A percentile compares a stretch with the other conserved stretches of the same genome.
Evolutionary conservation across 2,888 invertebrate genomes (phyloP).

Genomic region (Cataglyphis altisquamis): DNA sequence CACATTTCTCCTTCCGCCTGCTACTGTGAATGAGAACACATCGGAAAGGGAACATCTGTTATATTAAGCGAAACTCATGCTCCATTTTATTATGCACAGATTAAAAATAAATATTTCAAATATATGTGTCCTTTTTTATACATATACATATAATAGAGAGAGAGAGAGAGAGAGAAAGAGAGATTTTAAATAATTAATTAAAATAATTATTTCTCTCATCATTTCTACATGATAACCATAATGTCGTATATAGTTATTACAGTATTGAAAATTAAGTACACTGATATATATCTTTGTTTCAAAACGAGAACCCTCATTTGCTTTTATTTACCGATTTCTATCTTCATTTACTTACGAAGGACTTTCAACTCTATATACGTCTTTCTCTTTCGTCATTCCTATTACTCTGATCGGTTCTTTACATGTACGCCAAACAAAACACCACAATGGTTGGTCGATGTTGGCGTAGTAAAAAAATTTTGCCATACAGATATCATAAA

Average conservation of each 20-base stretch:
- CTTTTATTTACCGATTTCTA: neutral
- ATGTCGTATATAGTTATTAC: no score
- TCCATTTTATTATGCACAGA: neutral
- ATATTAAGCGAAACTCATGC: constrained; percentile 3
- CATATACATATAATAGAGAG: no score
- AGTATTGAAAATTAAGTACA: neutral
- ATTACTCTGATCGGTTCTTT: constrained; percentile 15
- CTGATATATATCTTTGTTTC: neutral
- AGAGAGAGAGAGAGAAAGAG: no score
- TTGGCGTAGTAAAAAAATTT: neutral
- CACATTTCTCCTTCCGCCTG: constrained; percentile 21
- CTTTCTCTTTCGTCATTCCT: neutral
- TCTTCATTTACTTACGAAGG: neutral
- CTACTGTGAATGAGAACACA: neutral
- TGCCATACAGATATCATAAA: constrained; percentile 41
- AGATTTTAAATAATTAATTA: no score
- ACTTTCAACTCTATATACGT: neutral
- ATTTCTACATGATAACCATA: neutral
- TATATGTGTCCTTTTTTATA: neutral
- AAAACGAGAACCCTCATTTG: neutral
- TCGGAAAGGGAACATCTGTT: constrained; percentile 14
- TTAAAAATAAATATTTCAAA: neutral
- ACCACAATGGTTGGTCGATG: neutral
- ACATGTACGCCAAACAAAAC: constrained; percentile 17
- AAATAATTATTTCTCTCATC: no score